Conservation (phyloP, 2,797 vertebrate species). For the Amphiprion clarkii region DNA sequence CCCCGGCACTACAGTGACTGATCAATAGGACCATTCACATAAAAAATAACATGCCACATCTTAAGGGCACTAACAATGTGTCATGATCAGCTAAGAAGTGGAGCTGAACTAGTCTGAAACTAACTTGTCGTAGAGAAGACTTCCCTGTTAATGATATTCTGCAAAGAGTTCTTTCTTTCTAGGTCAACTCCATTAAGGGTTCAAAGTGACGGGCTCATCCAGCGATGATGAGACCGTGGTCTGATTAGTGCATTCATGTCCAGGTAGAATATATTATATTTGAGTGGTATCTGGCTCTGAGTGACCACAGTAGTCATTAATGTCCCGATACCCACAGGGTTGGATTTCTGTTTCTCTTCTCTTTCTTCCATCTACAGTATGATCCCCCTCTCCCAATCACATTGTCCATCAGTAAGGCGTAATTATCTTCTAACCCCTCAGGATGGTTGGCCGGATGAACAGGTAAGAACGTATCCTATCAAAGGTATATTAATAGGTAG, state of each 20-base stretch:
- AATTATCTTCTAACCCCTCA: constrained; percentile 80
- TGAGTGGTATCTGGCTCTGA: constrained; percentile 45
- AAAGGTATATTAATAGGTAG: constrained; percentile 71
- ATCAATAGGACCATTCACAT: background rate
- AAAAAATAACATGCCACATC: background rate
- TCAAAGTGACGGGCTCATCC: constrained; percentile 60
- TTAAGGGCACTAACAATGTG: background rate
- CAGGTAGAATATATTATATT: constrained; percentile 71
- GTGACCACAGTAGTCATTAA: constrained; percentile 77
- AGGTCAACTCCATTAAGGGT: constrained; percentile 72
- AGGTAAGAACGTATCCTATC: constrained; percentile 62
- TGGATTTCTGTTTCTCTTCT: constrained; percentile 52
- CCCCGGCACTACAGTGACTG: background rate
- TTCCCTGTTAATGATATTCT: constrained; percentile 32
- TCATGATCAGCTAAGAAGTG: background rate
- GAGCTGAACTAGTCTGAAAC: constrained; percentile 1
- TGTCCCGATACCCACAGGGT: constrained; percentile 72
- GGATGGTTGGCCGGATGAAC: constrained; percentile 61
- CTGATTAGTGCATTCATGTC: constrained; percentile 68
- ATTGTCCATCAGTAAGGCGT: constrained; percentile 70
- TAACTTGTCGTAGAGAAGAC: constrained; percentile 20
- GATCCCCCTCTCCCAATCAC: constrained; percentile 50
- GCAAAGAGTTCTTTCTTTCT: constrained; percentile 58
- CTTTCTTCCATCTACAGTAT: constrained; percentile 29
- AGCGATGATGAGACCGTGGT: constrained; percentile 47